These are phyloP conservation scores for Archegozetes longisetosus DNA, from an alignment of 1,140 invertebrate genomes.

Conservation along the genomic window DNA sequence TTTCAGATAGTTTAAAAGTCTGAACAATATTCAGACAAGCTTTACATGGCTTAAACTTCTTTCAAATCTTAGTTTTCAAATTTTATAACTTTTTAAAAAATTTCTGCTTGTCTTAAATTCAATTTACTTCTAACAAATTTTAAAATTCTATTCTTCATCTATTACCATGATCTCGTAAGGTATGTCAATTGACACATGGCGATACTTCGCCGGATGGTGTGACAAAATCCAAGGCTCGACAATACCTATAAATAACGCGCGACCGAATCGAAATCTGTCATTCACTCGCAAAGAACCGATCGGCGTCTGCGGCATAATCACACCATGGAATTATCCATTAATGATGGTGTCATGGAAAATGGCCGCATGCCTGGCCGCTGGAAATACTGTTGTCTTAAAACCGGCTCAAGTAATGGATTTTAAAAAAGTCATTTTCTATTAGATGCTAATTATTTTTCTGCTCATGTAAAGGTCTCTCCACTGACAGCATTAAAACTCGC, in stretches of 20 bases:
- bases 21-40: too few relatives aligned
- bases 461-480: slow-evolving; percentile 35
- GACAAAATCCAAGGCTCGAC: slow-evolving; percentile 37
- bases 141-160: too few relatives aligned
- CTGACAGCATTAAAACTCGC: slow-evolving; percentile 85
- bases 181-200: slow-evolving; percentile 83
- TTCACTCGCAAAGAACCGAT: slow-evolving; percentile 79
- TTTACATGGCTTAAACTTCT: too few relatives aligned
- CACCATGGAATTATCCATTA: slow-evolving; percentile 44
- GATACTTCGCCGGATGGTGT: slow-evolving; percentile 55
- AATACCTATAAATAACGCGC: slow-evolving; percentile 49
- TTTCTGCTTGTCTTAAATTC: too few relatives aligned
- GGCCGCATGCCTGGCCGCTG: slow-evolving; percentile 43
- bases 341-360: slow-evolving; percentile 39
- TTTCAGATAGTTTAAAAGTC: too few relatives aligned
- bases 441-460: neutral
- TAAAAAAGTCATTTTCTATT: slow-evolving; percentile 24
- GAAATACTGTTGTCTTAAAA: slow-evolving; percentile 47
- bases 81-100: too few relatives aligned
- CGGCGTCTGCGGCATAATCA: slow-evolving; percentile 47
- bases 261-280: slow-evolving; percentile 74
- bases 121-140: too few relatives aligned
- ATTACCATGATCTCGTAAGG: too few relatives aligned
- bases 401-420: slow-evolving; percentile 44
- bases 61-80: too few relatives aligned